These are phyloP conservation scores for Leucopsar rothschildi DNA, from an alignment of 2,113 vertebrate species.

Conservation along the genomic window DNA sequence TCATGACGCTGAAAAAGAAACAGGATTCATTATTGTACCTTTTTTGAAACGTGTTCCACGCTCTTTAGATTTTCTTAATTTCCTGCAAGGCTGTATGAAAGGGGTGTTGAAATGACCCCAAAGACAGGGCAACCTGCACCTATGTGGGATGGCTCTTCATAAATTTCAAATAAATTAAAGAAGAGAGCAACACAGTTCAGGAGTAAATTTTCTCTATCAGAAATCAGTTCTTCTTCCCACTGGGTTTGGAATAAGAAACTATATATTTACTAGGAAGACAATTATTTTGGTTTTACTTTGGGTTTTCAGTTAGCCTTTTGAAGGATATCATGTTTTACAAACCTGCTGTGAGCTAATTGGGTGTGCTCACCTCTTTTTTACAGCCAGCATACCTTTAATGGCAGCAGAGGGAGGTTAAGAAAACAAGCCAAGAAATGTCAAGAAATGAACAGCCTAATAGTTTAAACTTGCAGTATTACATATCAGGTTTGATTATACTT, in stretches of 20 bases:
- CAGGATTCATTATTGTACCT: not conserved
- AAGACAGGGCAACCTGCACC: not conserved
- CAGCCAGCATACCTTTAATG: not conserved
- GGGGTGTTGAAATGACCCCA: not conserved
- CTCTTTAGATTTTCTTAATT: not conserved
- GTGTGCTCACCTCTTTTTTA: not conserved
- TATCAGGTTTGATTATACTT: not conserved
- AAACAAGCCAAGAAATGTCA: not conserved
- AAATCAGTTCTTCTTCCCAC: not conserved
- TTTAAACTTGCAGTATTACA: not conserved
- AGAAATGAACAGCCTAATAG: not conserved
- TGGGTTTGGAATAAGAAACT: not conserved
- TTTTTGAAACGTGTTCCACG: not conserved
- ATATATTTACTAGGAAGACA: not conserved
- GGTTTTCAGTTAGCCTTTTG: not conserved
- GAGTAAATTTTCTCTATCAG: not conserved
- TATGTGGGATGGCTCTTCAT: not conserved
- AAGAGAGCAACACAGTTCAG: not conserved
- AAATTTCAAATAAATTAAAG: not conserved
- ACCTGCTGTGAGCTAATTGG: not conserved
- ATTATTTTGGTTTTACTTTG: not conserved
- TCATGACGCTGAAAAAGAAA: slow-evolving; percentile 8
- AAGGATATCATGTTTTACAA: not conserved
- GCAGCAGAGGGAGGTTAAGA: not conserved
- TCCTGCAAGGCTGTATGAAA: not conserved